Conservation (phyloP, 1,140 invertebrate species). For the Metaphire vulgaris region DNA sequence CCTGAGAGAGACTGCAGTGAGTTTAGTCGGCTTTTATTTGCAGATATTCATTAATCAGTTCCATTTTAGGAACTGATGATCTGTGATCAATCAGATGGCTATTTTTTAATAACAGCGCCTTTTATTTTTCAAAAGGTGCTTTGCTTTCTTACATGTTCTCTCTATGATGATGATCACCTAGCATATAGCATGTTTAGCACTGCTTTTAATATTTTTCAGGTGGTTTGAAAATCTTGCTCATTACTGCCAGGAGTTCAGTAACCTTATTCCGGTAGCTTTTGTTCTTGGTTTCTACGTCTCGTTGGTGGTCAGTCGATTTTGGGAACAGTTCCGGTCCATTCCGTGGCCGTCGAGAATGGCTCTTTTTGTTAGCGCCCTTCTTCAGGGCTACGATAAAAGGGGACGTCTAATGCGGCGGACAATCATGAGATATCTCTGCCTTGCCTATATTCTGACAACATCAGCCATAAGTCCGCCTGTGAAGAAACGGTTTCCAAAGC, state of each 20-base stretch:
- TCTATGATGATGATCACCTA: no score
- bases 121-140: no score
- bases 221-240: conserved; percentile 40
- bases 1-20: no score
- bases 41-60: no score
- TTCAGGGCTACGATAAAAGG: conserved; percentile 73
- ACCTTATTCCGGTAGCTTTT: conserved; percentile 57
- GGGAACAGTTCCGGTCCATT: conserved; percentile 45
- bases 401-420: conserved; percentile 67
- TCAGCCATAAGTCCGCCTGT: conserved; percentile 74
- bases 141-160: no score
- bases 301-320: conserved; percentile 76
- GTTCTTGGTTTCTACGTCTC: conserved; percentile 86
- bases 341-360: conserved; percentile 85
- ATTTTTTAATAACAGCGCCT: no score
- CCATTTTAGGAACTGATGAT: no score
- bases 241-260: conserved; percentile 38
- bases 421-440: conserved; percentile 63
- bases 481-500: conserved; percentile 82
- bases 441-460: conserved; percentile 66
- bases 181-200: no score
- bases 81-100: no score
- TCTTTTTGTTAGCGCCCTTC: conserved; percentile 72
- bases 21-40: no score
- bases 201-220: conserved; percentile 36